Evolutionary conservation across 2,113 vertebrate genomes (phyloP).

Genomic region (Pampusana beccarii): DNA sequence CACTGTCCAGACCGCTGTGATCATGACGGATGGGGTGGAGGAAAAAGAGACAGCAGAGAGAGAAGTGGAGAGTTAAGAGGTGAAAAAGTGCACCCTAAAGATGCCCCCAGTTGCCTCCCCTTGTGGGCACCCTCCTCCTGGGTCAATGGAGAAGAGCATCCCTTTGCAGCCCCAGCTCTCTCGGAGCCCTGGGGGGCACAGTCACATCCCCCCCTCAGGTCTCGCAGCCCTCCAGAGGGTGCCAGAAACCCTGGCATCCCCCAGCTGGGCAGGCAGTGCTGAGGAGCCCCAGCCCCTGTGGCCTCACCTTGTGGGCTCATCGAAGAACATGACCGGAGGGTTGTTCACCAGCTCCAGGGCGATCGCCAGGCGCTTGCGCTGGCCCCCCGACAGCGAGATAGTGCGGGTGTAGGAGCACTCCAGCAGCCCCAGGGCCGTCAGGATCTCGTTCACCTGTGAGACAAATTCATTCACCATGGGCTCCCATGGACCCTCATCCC

Average conservation of each 20-base stretch:
- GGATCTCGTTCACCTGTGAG: slow-evolving; percentile 92
- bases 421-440: slow-evolving; percentile 92
- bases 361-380: slow-evolving; percentile 95
- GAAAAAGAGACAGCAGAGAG: background rate
- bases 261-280: background rate
- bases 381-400: slow-evolving; percentile 88
- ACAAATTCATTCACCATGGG: background rate
- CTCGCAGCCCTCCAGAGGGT: background rate
- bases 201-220: background rate
- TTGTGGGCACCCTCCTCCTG: background rate
- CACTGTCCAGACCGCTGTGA: slow-evolving; percentile 91
- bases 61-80: background rate
- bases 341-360: slow-evolving; percentile 98
- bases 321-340: slow-evolving; percentile 98
- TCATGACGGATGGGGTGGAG: background rate
- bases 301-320: slow-evolving; percentile 94
- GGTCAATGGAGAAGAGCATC: fast-evolving
- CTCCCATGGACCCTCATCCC: background rate
- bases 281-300: background rate
- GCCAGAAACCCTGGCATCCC: fast-evolving
- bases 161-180: background rate
- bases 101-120: too few species aligned
- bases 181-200: background rate
- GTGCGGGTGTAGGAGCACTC: slow-evolving; percentile 94
- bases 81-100: background rate